These are phyloP conservation scores for Ophiodon elongatus DNA, from an alignment of 2,113 vertebrate genomes.

Conservation along the genomic window DNA sequence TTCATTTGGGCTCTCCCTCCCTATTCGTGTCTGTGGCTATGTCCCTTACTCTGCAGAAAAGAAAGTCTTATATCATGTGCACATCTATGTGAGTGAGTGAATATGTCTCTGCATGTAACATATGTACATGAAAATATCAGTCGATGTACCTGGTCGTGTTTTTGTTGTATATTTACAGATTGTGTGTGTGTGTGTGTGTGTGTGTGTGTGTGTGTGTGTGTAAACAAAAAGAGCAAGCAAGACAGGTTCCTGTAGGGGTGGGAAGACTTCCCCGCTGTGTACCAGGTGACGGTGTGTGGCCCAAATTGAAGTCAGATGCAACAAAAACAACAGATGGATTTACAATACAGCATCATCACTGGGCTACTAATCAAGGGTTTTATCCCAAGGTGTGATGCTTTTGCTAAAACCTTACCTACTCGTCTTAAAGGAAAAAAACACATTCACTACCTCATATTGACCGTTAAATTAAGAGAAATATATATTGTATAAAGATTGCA, in stretches of 20 bases:
- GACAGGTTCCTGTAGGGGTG: slow-evolving; percentile 36
- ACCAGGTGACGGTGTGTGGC: slow-evolving; percentile 49
- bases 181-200: too few relatives aligned
- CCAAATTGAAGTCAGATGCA: slow-evolving; percentile 26
- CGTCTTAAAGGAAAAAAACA: not conserved
- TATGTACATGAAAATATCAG: not conserved
- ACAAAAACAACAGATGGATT: slow-evolving; percentile 68
- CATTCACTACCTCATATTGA: not conserved
- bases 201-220: not conserved
- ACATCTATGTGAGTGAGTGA: not conserved
- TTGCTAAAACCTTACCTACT: not conserved
- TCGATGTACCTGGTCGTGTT: not conserved
- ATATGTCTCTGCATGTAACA: not conserved
- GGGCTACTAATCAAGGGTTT: slow-evolving; percentile 33
- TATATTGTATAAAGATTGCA: not conserved
- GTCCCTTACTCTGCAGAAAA: slow-evolving; percentile 9
- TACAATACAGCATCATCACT: slow-evolving; percentile 27
- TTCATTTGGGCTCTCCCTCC: slow-evolving; percentile 31
- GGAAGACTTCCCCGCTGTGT: slow-evolving; percentile 21
- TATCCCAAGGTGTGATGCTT: slow-evolving; percentile 21
- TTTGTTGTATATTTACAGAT: slow-evolving; percentile 16
- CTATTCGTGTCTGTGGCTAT: not conserved
- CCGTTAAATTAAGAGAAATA: not conserved
- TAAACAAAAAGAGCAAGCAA: not conserved
- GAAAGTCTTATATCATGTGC: not conserved